Percentiles rank a stretch among this genome's conserved stretches.
Conservation (phyloP, 2,113 vertebrate species). For the Ptyas mucosa region DNA sequence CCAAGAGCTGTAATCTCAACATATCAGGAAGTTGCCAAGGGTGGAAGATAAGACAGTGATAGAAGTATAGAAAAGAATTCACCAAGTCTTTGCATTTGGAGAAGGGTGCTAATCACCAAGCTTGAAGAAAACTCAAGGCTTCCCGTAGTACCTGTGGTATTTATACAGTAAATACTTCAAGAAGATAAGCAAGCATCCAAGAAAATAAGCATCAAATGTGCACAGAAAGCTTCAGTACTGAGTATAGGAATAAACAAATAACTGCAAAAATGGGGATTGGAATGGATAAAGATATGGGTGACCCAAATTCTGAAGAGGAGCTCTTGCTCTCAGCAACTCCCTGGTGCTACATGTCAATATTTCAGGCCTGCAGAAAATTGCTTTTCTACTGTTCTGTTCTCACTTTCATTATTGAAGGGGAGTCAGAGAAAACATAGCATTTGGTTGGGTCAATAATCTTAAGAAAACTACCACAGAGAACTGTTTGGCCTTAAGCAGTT, state of each 20-base stretch:
- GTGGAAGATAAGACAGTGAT: background rate
- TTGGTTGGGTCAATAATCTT: too few species aligned
- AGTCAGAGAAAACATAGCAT: background rate
- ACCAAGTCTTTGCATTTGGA: background rate
- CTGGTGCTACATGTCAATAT: background rate
- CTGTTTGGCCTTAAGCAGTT: background rate
- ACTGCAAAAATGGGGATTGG: background rate
- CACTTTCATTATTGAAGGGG: background rate
- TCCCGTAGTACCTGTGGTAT: background rate
- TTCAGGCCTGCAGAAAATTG: background rate
- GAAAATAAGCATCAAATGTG: background rate
- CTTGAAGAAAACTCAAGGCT: background rate
- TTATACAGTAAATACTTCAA: background rate
- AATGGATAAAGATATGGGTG: background rate
- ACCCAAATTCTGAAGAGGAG: background rate
- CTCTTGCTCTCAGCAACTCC: background rate
- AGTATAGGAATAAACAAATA: background rate
- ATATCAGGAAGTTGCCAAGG: background rate
- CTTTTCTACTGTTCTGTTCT: background rate
- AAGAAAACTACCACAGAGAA: background rate
- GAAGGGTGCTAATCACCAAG: background rate
- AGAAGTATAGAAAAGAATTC: background rate
- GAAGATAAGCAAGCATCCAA: background rate
- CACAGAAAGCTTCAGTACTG: background rate
- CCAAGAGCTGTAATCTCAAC: background rate